Evolutionary conservation across 2,888 invertebrate genomes (phyloP), one percentile per base, ranked within the genome.

Genomic region (Andrena fulva): DNA sequence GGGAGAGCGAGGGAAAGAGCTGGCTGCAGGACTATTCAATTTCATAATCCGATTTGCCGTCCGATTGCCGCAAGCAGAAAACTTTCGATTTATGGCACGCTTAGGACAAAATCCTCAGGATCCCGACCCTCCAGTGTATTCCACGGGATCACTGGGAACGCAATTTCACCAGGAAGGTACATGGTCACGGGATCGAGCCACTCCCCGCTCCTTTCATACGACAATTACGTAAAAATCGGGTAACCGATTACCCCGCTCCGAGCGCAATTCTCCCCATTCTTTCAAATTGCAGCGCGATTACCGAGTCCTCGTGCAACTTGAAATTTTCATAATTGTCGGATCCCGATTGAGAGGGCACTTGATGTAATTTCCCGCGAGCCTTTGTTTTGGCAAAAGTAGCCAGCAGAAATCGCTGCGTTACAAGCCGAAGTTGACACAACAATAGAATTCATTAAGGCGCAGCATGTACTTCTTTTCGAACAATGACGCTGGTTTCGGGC

Each of bases 11-110:
- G 29, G 7, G 29, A 7, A 31, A 29, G 35, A 6, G 48, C 33
- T 31, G 71, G 63, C 66, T 76, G 69, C 70, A 62, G 70, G 85
- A 87, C 89, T 89, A 89, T 91, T 90, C 87, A 89, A 90, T 91
- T 90, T 89, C 84, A 85, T 90, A 87, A 90, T 91, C 87, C 87
- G 87, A 91, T 91, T 91, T 89, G 82, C 84, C 84, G 85, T 82
- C 80, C 85, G 88, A 89, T 89, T 84, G 87, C 85, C 81, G 85
- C 66, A 87, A 87, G 87, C 76, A 82, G 82, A 87, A 87, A 89
- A 89, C 85, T 87, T 89, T 87, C 83, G 86, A 86, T 89, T 89
- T 87, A 89, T 87, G 71, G 72, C 85, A 78, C 86, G 84, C 83
- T 87, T 84, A 84, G 84, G 85, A 87, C 82, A 80, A 87, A 89